A percentile compares a stretch with the other conserved stretches of the same genome.
phyloP scores from a whole-genome alignment of 2,113 vertebrate genomes.

The Cyprinus carpio region DNA sequence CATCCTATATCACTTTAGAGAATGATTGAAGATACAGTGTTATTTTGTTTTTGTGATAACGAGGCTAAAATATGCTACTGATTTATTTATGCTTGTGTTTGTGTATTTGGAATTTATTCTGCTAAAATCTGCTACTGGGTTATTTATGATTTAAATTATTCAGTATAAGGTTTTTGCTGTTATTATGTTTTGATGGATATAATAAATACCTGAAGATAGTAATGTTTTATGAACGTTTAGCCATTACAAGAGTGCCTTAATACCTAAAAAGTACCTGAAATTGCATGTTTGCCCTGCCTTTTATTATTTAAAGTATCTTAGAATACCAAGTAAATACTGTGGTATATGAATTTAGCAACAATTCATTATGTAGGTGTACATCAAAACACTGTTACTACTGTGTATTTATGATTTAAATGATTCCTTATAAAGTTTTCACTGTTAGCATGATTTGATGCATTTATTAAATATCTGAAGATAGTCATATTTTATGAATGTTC shows the following conservation, averaged over 20 bases:
- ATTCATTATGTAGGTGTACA: background rate
- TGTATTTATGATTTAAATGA: background rate
- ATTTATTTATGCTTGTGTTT: background rate
- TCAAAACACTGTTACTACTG: background rate
- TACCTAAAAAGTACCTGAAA: background rate
- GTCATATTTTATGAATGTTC: constrained; percentile 6
- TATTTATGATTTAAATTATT: constrained; percentile 1
- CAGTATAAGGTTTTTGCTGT: background rate
- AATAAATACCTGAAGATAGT: constrained; percentile 7
- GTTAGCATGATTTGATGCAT: background rate
- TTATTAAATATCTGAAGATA: background rate
- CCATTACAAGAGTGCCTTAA: background rate
- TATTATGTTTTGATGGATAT: background rate
- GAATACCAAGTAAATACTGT: background rate
- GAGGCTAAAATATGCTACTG: background rate
- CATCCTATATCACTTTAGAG: background rate
- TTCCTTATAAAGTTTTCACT: background rate
- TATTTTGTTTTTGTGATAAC: background rate
- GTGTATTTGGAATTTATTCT: background rate
- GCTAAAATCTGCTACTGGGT: background rate
- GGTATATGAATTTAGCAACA: background rate
- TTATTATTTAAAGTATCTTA: background rate
- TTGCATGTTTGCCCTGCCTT: background rate
- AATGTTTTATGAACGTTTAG: constrained; percentile 15
- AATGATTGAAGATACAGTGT: background rate